Evolutionary conservation across 2,888 invertebrate genomes (phyloP).

Genomic region (Hoplodrina ambigua): DNA sequence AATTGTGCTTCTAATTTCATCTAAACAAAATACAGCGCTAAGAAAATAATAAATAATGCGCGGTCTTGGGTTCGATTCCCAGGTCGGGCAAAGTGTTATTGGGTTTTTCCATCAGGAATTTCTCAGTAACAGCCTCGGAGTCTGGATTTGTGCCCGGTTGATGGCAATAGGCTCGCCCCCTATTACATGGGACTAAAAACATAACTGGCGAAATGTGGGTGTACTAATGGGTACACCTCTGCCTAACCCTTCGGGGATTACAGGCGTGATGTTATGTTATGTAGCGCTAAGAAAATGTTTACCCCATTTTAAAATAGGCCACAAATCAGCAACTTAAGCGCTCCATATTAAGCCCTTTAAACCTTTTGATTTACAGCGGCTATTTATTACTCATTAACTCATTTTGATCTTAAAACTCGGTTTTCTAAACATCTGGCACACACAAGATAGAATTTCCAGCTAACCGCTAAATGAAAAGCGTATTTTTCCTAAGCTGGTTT

Average conservation of each 20-base stretch:
- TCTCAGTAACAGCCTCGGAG: too few species aligned
- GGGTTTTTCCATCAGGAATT: too few species aligned
- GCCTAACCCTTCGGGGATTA: too few species aligned
- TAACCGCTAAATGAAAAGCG: constrained; percentile 35
- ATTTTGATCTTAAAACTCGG: constrained; percentile 50
- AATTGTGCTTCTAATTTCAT: constrained; percentile 13
- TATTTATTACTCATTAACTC: constrained; percentile 58
- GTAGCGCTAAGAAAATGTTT: constrained; percentile 37
- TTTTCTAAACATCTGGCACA: constrained; percentile 48
- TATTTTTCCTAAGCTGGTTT: constrained; percentile 22
- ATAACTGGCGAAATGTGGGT: too few species aligned
- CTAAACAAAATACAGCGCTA: constrained; percentile 14
- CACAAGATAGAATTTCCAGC: constrained; percentile 34
- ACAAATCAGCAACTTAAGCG: constrained; percentile 50
- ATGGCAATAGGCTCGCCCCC: too few species aligned
- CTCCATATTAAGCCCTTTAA: constrained; percentile 45
- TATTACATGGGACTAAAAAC: too few species aligned
- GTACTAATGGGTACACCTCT: too few species aligned
- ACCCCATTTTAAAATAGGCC: constrained; percentile 52
- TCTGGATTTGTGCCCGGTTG: too few species aligned
- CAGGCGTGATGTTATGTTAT: too few species aligned
- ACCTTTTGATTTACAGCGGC: constrained; percentile 53
- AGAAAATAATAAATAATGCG: too few species aligned
- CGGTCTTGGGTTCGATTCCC: too few species aligned
- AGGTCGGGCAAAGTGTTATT: too few species aligned